phyloP scores from a whole-genome alignment of 2,797 vertebrate species.

The Ctenochaetus hawaiiensis region DNA sequence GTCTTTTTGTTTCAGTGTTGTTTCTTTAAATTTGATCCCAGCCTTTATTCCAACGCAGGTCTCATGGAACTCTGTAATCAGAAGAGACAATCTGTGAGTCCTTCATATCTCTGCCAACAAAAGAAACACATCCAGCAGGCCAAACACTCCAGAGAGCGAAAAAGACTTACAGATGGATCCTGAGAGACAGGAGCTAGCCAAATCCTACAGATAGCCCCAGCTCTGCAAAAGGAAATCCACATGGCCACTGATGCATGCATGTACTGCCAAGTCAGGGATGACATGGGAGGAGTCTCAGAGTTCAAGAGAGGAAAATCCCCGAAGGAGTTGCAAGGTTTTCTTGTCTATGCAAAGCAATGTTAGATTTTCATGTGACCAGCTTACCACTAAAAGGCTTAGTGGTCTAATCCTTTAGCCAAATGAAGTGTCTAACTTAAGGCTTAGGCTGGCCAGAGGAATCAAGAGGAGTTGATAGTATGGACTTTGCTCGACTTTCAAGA shows the following conservation, averaged over 20 bases:
- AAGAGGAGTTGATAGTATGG: conserved; percentile 44
- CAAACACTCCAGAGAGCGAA: conserved; percentile 25
- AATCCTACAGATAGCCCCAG: conserved; percentile 51
- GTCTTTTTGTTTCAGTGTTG: conserved; percentile 35
- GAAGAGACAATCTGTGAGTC: conserved; percentile 55
- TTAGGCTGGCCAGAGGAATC: conserved; percentile 64
- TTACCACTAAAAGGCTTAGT: conserved; percentile 82
- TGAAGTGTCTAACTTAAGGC: conserved; percentile 73
- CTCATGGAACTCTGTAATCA: conserved; percentile 70
- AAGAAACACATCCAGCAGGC: conserved; percentile 24
- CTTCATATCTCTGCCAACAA: conserved; percentile 22
- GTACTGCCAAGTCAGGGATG: conserved; percentile 61
- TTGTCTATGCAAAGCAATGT: conserved; percentile 71
- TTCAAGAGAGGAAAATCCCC: conserved; percentile 62
- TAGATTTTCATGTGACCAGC: conserved; percentile 81
- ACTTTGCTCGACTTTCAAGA: conserved; percentile 17
- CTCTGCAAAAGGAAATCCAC: conserved; percentile 57
- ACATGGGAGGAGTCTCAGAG: conserved; percentile 64
- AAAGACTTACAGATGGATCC: conserved; percentile 29
- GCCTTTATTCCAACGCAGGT: conserved; percentile 51
- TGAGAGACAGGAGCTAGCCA: conserved; percentile 24
- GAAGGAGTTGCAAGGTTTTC: conserved; percentile 63
- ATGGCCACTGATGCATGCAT: conserved; percentile 68
- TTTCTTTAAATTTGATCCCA: conserved; percentile 45
- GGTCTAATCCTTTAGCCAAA: conserved; percentile 80